These are phyloP conservation scores for Agonopterix heracliana DNA, from an alignment of 2,888 invertebrate genomes.

Conservation along the genomic window DNA sequence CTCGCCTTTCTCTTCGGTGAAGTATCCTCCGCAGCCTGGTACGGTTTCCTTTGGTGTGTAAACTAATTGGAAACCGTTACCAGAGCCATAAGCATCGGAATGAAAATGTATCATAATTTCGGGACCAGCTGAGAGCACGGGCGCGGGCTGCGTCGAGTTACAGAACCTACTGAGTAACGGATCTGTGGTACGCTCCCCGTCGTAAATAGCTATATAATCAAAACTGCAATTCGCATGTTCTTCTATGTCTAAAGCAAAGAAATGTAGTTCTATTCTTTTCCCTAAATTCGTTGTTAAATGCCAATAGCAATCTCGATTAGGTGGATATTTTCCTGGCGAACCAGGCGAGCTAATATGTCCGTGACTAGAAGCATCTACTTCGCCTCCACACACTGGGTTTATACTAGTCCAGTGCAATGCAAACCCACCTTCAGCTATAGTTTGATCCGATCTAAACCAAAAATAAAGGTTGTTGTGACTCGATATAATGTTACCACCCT, in stretches of 20 bases:
- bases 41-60: conserved; percentile 83
- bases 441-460: conserved; percentile 87
- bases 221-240: conserved; percentile 81
- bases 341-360: conserved; percentile 91
- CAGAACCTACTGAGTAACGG: conserved; percentile 81
- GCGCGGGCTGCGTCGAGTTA: conserved; percentile 83
- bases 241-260: conserved; percentile 87
- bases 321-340: conserved; percentile 91
- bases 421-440: conserved; percentile 81
- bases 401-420: conserved; percentile 87
- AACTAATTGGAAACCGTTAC: conserved; percentile 90
- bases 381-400: conserved; percentile 84
- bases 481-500: conserved; percentile 83
- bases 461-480: conserved; percentile 87
- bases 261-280: conserved; percentile 88
- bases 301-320: conserved; percentile 91
- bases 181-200: conserved; percentile 65
- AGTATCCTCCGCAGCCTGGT: conserved; percentile 89
- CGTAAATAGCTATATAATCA: conserved; percentile 84
- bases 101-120: conserved; percentile 84
- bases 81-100: conserved; percentile 81
- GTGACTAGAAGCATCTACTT: conserved; percentile 74
- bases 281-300: conserved; percentile 78
- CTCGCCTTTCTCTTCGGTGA: conserved; percentile 78
- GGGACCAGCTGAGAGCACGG: conserved; percentile 80